phyloP scores from a whole-genome alignment of 2,888 invertebrate genomes.

The Glaucopsyche alexis region DNA sequence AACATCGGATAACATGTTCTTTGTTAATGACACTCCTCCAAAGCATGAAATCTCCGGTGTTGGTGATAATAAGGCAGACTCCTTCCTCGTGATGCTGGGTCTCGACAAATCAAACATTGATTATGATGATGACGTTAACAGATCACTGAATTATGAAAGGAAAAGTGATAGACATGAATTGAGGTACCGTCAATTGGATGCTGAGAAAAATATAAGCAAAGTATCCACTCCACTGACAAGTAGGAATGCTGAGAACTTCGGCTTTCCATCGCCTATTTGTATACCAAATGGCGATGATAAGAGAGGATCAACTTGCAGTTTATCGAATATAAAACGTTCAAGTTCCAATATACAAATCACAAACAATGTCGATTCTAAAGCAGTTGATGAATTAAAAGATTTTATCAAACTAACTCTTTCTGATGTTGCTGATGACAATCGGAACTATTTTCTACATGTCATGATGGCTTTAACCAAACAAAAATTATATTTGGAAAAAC shows the following conservation, averaged over 20 bases:
- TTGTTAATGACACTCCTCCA: constrained; percentile 63
- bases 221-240: constrained; percentile 66
- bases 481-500: constrained; percentile 69
- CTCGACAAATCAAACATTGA: constrained; percentile 63
- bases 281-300: constrained; percentile 58
- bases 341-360: constrained; percentile 34
- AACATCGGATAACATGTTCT: constrained; percentile 62
- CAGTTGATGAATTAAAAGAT: constrained; percentile 66
- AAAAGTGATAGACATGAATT: constrained; percentile 56
- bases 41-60: constrained; percentile 49
- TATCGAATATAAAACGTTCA: constrained; percentile 47
- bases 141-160: constrained; percentile 53
- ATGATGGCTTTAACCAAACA: constrained; percentile 75
- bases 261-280: constrained; percentile 55
- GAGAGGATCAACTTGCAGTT: constrained; percentile 46
- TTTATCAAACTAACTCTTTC: constrained; percentile 61
- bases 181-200: constrained; percentile 52
- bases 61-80: constrained; percentile 61
- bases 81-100: constrained; percentile 69
- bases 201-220: constrained; percentile 64
- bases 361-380: constrained; percentile 49
- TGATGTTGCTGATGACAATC: constrained; percentile 67
- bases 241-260: constrained; percentile 53
- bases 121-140: constrained; percentile 55
- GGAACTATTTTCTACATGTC: constrained; percentile 69